Conservation (phyloP, 2,797 vertebrate genomes). For the Gymnodraco acuticeps region DNA sequence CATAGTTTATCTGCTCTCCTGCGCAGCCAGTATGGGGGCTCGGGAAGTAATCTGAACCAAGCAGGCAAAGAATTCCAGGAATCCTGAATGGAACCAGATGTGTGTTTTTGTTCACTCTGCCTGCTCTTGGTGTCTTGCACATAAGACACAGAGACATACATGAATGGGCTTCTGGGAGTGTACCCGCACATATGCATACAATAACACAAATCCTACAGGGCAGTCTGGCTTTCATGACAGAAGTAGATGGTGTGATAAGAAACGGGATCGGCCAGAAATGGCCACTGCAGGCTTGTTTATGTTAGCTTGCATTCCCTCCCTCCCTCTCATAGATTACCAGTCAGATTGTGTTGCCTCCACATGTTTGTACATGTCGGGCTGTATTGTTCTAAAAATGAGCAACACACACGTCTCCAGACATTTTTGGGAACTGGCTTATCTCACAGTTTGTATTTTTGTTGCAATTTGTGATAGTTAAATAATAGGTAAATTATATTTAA, state of each 20-base stretch:
- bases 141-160: constrained; percentile 19
- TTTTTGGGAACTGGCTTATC: constrained; percentile 10
- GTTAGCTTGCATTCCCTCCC: constrained; percentile 15
- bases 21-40: constrained; percentile 67
- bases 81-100: constrained; percentile 82
- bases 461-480: constrained; percentile 30
- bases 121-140: constrained; percentile 22
- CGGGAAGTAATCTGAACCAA: constrained; percentile 73
- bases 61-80: constrained; percentile 76
- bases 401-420: neutral
- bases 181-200: neutral
- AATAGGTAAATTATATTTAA: constrained; percentile 17
- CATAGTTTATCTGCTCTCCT: constrained; percentile 68
- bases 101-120: constrained; percentile 55
- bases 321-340: constrained; percentile 31
- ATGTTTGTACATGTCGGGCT: constrained; percentile 15
- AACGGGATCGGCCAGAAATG: constrained; percentile 32
- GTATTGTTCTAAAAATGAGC: constrained; percentile 26
- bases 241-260: constrained; percentile 61
- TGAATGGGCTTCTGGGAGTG: constrained; percentile 11
- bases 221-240: constrained; percentile 58
- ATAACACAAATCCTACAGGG: constrained; percentile 36
- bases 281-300: constrained; percentile 58
- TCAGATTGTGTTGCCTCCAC: constrained; percentile 33
- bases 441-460: neutral